Conservation (phyloP, 2,797 vertebrate species). For the Phataginus tricuspis region DNA sequence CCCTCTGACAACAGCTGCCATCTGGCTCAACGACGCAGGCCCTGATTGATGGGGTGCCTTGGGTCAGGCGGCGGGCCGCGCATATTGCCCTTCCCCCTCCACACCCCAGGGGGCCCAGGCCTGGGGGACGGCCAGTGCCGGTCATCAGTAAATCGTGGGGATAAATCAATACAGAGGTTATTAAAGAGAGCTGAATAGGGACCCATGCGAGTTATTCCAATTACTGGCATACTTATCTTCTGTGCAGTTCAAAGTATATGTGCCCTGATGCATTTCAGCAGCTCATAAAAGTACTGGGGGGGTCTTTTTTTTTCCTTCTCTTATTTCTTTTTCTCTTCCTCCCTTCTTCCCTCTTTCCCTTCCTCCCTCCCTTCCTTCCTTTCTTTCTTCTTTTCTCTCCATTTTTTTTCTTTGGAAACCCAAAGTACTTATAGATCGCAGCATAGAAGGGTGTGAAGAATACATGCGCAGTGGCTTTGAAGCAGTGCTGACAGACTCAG, state of each 20-base stretch:
- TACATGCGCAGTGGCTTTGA: constrained; percentile 60
- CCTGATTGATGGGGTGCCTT: constrained; percentile 77
- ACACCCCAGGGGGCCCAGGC: constrained; percentile 47
- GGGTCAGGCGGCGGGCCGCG: constrained; percentile 65
- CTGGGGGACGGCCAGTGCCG: constrained; percentile 67
- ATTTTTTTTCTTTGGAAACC: constrained; percentile 48
- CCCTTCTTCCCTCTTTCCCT: no score
- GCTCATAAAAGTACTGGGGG: constrained; percentile 80
- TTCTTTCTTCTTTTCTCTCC: neutral
- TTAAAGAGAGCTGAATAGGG: constrained; percentile 69
- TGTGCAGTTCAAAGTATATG: constrained; percentile 73
- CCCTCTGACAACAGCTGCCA: constrained; percentile 72
- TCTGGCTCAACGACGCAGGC: constrained; percentile 68
- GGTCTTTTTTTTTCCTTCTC: constrained; percentile 10
- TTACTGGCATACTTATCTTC: constrained; percentile 68
- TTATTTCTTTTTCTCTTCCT: neutral
- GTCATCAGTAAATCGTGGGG: constrained; percentile 75
- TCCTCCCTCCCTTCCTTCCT: neutral
- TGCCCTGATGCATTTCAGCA: constrained; percentile 78
- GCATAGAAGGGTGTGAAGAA: constrained; percentile 44
- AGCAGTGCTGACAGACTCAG: constrained; percentile 61
- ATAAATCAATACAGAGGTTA: constrained; percentile 74
- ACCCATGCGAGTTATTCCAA: constrained; percentile 58
- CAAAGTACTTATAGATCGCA: constrained; percentile 60
- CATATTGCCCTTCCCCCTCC: constrained; percentile 72